Evolutionary conservation across 1,140 invertebrate species (phyloP).

Genomic region (Sinonovacula constricta): DNA sequence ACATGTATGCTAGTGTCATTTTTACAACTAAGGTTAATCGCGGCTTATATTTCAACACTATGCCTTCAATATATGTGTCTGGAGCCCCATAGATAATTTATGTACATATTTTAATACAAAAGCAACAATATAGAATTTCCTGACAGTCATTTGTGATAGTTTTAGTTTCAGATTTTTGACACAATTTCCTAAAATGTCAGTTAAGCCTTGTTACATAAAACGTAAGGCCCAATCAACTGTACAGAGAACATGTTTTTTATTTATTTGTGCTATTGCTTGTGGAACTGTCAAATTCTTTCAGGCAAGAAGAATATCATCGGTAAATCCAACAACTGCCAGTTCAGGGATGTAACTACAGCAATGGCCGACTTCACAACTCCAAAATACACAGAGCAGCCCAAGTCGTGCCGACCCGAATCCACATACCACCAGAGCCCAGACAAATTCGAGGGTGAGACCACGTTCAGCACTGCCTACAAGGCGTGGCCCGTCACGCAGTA

Average conservation of each 20-base stretch:
- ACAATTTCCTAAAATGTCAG: neutral
- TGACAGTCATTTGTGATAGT: too few species aligned
- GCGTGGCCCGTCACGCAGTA: constrained; percentile 11
- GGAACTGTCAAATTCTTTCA: too few species aligned
- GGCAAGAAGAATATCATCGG: constrained; percentile 2
- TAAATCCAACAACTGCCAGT: neutral
- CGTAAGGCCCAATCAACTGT: neutral
- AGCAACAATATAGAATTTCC: too few species aligned
- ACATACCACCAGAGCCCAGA: neutral
- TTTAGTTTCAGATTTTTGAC: neutral
- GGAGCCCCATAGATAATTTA: too few species aligned
- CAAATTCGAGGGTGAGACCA: constrained; percentile 35
- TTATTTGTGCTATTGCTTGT: neutral
- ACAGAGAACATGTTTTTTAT: too few species aligned
- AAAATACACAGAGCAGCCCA: constrained; percentile 5
- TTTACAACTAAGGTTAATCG: too few species aligned
- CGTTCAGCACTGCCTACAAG: constrained; percentile 25
- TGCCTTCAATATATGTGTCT: too few species aligned
- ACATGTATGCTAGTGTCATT: too few species aligned
- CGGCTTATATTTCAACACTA: too few species aligned
- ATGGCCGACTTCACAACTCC: constrained; percentile 32
- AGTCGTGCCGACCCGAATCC: constrained; percentile 4
- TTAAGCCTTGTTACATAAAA: neutral
- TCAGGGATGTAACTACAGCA: constrained; percentile 13
- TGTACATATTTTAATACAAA: too few species aligned